Evolutionary conservation across 2,797 vertebrate species (phyloP), one percentile per base, ranked within the genome.

Genomic region (Betta splendens): DNA sequence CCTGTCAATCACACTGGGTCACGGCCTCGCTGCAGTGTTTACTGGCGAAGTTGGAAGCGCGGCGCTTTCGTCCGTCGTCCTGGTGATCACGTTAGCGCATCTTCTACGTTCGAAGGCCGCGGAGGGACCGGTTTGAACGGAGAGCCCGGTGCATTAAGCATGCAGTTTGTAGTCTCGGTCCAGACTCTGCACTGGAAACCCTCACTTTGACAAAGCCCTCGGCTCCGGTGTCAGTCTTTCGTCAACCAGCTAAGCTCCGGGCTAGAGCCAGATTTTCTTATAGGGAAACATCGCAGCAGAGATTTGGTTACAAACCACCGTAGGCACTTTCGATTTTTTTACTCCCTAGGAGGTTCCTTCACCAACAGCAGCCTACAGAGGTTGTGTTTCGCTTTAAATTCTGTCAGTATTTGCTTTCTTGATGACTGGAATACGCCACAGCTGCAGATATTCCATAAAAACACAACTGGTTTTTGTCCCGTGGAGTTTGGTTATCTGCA

Each of bases 151-250:
- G 21, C 21, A 52, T n/a, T 63, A 31, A 54, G 55, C 51, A 66
- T 66, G 77, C 67, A 22, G 76, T 48, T 66, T 58, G 72, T 63
- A 39, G 37, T 33, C 66, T 60, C 10, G 4, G 57, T 71, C 69
- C 72, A 67, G 44, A 52, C 42, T 43, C 23, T 51, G 49, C 49
- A 54, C 67, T 68, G 31, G 72, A 79, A 78, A 69, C 67, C 54
- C 70, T 50, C n/a, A 8, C 69, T 79, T 53, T 75, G 72, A 84
- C 77, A 72, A 59, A 52, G 36, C 55, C 58, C 56, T 73, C 55
- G 61, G 71, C 77, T 77, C 62, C 18, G 42, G 71, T 85, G 85
- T 83, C 77, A 74, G 51, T 65, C 73, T 75, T 80, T 80, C 67
- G 74, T 85, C 68, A 80, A 55, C 44, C 49, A 62, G 69, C 49